Base-by-base conservation (phyloP, 2,888 invertebrate species). In the Gortyna flavago region DNA sequence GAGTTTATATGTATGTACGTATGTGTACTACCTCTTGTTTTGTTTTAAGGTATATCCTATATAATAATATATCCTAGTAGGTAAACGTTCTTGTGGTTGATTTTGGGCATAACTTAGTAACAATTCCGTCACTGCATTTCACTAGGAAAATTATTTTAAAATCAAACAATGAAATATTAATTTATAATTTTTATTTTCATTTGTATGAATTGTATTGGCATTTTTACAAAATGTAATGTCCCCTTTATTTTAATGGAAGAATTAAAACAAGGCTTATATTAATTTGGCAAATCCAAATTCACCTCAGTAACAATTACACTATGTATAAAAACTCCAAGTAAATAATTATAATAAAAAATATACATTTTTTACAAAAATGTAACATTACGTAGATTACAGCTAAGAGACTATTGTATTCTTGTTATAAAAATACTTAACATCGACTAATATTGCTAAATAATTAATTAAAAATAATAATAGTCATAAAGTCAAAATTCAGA, bases 221-320 rank as follows among this genome's bases (percentile, higher is more conserved):
- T 96, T 93, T 96, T 95, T 95, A 96, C 94, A 96, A 95, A 96
- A 95, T 95, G 96, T 94, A 93, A 95, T 95, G 94, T 94, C 93
- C 95, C 93, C 93, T 91, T 96, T 93, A 90, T 93, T 88, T 94
- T 93, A 94, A 93, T 95, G 95, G 95, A 96, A 96, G 94, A 94
- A 93, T 95, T 94, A 95, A 93, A 95, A 95, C 94, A 95, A 95
- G 93, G 91, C 93, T 93, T 95, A 95, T 91, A 94, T 95, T 96
- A 95, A 95, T 96, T 96, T 96, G 96, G 96, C 96, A 96, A 96
- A 95, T 93, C 93, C 93, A 95, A 94, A 95, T 96, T 96, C 92
- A 95, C 95, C 95, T 93, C 91, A 89, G 80, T 93, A 94, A 95
- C 93, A 94, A 93, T 93, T 94, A 94, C 93, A 94, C 86, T 88